phyloP scores from a whole-genome alignment of 1,140 invertebrate species.

The Achatina immaculata region DNA sequence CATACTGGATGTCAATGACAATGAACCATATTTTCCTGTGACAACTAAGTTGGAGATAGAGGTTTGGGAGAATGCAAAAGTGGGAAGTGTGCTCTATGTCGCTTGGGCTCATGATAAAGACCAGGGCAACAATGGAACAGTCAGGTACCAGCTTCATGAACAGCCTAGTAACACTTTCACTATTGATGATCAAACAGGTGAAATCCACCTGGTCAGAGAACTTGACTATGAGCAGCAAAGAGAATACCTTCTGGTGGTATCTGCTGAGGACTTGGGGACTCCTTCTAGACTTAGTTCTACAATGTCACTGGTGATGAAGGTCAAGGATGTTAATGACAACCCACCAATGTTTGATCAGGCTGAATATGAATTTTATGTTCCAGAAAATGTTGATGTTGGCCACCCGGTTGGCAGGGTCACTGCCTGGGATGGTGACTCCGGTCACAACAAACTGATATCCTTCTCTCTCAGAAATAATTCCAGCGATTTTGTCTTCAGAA shows the following conservation, averaged over 20 bases:
- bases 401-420: conserved; percentile 85
- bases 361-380: conserved; percentile 52
- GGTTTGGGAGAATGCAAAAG: conserved; percentile 60
- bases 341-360: conserved; percentile 52
- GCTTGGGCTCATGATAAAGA: conserved; percentile 89
- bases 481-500: conserved; percentile 78
- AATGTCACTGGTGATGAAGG: conserved; percentile 87
- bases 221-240: conserved; percentile 90
- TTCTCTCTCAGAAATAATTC: conserved; percentile 78
- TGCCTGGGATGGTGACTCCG: conserved; percentile 90
- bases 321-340: conserved; percentile 77
- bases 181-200: conserved; percentile 75
- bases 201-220: conserved; percentile 44
- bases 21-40: conserved; percentile 61
- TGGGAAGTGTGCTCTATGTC: conserved; percentile 82
- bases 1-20: conserved; percentile 74
- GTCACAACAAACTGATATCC: conserved; percentile 88
- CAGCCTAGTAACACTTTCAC: conserved; percentile 74
- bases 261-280: conserved; percentile 83
- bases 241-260: conserved; percentile 83
- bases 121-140: conserved; percentile 77
- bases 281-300: conserved; percentile 82
- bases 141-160: conserved; percentile 81
- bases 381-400: conserved; percentile 71
- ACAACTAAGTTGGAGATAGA: conserved; percentile 55